phyloP scores from a whole-genome alignment of 2,888 invertebrate genomes.

The Caenorhabditis sinica region DNA sequence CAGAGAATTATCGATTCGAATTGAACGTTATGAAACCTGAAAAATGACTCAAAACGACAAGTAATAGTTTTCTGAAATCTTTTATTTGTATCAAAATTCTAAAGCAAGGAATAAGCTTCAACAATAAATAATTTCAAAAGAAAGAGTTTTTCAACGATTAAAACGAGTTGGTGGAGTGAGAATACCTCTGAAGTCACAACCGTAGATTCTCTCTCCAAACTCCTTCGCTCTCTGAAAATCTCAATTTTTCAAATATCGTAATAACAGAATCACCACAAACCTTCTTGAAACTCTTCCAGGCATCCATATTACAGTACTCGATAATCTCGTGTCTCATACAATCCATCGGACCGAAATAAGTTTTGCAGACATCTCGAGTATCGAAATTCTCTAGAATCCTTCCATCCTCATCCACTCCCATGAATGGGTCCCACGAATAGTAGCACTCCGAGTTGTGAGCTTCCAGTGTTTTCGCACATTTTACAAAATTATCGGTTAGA shows the following conservation, averaged over 20 bases:
- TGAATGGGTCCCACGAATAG: slow-evolving; percentile 58
- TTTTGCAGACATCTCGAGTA: slow-evolving; percentile 54
- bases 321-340: slow-evolving; percentile 47
- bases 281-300: slow-evolving; percentile 51
- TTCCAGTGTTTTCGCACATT: slow-evolving; percentile 42
- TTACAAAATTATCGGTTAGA: slow-evolving; percentile 32
- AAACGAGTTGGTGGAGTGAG: slow-evolving; percentile 31
- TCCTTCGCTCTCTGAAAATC: slow-evolving; percentile 39
- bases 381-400: slow-evolving; percentile 54
- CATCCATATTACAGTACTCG: slow-evolving; percentile 41
- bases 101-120: background rate
- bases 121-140: slow-evolving; percentile 2
- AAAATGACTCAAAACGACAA: too few species aligned
- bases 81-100: too few species aligned
- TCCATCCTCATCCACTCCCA: slow-evolving; percentile 46
- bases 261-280: background rate
- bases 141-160: slow-evolving; percentile 2
- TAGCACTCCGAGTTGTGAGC: slow-evolving; percentile 45
- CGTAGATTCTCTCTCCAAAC: slow-evolving; percentile 51
- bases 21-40: too few species aligned
- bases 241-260: background rate
- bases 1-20: too few species aligned
- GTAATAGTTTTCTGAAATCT: too few species aligned
- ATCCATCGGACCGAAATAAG: slow-evolving; percentile 46
- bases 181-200: slow-evolving; percentile 40